Evolutionary conservation across 2,888 invertebrate species (phyloP).

Genomic region (Andricus curvator): DNA sequence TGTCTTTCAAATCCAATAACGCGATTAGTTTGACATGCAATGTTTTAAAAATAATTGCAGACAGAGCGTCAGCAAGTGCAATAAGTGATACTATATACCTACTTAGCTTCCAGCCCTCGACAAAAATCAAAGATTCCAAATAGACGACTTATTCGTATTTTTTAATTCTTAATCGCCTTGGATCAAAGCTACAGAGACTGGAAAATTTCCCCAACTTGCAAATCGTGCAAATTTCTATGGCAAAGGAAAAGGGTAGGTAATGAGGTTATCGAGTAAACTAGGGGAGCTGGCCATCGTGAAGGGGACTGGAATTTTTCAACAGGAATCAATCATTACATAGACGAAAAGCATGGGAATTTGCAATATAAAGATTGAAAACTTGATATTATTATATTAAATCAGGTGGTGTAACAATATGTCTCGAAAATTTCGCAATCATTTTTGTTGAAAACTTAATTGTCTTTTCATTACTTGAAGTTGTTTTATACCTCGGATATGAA

Average conservation of each 20-base stretch:
- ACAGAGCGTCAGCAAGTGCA: not conserved
- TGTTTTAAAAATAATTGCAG: not conserved
- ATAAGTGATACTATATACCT: not conserved
- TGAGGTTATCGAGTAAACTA: conserved; percentile 27
- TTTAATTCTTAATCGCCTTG: not conserved
- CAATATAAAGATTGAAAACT: not conserved
- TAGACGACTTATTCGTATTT: not conserved
- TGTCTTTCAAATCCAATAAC: not conserved
- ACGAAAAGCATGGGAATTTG: not conserved
- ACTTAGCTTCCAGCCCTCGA: no score
- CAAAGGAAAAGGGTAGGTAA: conserved; percentile 19
- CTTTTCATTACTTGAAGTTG: no score
- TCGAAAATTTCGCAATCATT: no score
- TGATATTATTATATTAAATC: not conserved
- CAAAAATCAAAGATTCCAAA: not conserved
- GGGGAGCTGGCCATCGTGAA: not conserved
- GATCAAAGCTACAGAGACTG: not conserved
- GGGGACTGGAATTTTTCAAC: not conserved
- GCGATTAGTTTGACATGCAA: not conserved
- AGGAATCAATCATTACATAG: not conserved
- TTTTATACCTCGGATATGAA: no score
- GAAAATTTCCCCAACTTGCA: conserved; percentile 10
- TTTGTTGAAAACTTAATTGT: no score
- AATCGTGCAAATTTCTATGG: conserved; percentile 21
- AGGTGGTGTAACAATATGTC: no score